Evolutionary conservation across 2,113 vertebrate species (phyloP), one percentile per base, ranked within the genome.

Genomic region (Riparia riparia): DNA sequence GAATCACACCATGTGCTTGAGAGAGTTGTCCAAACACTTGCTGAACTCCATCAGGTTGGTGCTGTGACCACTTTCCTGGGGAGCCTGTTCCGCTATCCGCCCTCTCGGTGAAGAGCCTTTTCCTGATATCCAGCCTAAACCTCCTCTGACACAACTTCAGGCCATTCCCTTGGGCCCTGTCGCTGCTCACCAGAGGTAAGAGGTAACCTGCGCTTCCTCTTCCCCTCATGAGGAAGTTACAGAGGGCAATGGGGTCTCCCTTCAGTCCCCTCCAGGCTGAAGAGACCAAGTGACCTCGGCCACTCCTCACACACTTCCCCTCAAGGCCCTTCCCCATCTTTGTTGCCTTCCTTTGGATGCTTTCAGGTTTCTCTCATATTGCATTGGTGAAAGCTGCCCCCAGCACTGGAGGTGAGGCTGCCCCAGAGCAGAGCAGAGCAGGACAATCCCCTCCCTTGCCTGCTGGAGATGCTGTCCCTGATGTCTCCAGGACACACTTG

Each of bases 401-500:
- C 63, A 57, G 53, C 41, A 19, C 32, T 25, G 0, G 16, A 57
- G 63, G 20, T 68, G 78, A 69, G 53, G 53, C 64, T 0, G 2
- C 29, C 24, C 54, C 65, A 60, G 77, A 0, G 16, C 77, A 57
- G 45, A 44, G 56, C 56, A 71, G 31, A 51, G 45, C 24, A 1
- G 80, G 31, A 50, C 45, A 70, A 51, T 60, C 45, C n/a, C 42
- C 54, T 70, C n/a, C n/a, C 53, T 49, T 57, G 22, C 31, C 39
- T 0, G 26, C 50, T 65, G 61, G 47, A 24, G 21, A 18, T 29
- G 19, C 76, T 65, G 49, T 17, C 18, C 49, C 76, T 45, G 61
- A 37, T 24, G 17, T 1, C 29, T 37, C 7, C 34, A 77, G 73
- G 37, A n/a, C 37, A 42, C 1, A 1, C 2, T 0, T 29, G 63